Percentiles rank a stretch among this genome's conserved stretches.
Evolutionary conservation across 2,797 vertebrate species (phyloP).

Genomic region (Clangula hyemalis): DNA sequence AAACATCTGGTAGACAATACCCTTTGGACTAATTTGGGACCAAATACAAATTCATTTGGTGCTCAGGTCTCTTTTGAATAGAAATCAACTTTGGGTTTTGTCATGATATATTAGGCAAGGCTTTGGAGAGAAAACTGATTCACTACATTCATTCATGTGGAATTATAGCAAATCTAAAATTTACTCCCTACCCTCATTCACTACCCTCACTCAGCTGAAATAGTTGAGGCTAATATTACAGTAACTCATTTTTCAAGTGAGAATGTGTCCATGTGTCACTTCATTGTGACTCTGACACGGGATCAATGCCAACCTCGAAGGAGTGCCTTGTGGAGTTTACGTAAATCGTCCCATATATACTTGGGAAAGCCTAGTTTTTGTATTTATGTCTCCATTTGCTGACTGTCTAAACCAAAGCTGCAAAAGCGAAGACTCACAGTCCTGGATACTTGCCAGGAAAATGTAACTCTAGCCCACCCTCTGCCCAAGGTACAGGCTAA

Average conservation of each 20-base stretch:
- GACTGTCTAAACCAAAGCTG: neutral
- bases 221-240: neutral
- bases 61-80: neutral
- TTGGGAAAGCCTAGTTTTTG: neutral
- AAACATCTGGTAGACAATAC: neutral
- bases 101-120: neutral
- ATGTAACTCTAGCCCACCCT: neutral
- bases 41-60: neutral
- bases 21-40: neutral
- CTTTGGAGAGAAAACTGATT: neutral
- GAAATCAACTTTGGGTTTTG: neutral
- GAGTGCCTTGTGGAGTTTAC: accelerated
- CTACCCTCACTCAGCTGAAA: neutral
- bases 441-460: neutral
- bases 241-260: neutral
- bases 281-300: accelerated
- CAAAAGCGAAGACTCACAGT: neutral
- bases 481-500: neutral
- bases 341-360: neutral
- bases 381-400: neutral
- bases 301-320: neutral
- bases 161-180: neutral
- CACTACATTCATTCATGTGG: neutral
- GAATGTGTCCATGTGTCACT: neutral
- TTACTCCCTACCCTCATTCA: neutral